Base-by-base conservation (phyloP, 2,888 invertebrate genomes). In the Cephus runcator region DNA sequence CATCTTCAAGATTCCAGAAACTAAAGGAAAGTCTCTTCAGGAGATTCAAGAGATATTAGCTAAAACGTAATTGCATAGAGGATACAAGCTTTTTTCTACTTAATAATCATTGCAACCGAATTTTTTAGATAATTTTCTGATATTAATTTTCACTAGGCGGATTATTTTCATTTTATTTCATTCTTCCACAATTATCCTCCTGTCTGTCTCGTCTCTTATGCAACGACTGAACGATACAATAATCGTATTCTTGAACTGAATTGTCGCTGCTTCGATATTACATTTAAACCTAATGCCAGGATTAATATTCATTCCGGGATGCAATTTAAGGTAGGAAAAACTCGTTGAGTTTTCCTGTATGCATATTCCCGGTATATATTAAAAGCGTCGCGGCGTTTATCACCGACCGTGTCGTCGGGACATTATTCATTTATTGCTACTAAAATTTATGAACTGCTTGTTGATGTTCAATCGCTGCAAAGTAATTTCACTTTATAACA, bases 11-110 rank as follows among this genome's bases (percentile, higher is more conserved):
- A 36, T 91, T n/a, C 89, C 89, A 0, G 91, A 90, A 77, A 91
- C 91, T 0, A 91, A 89, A 76, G 88, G 88, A 2, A 87, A 90
- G 76, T 82, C 88, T 0, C 81, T 90, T 31, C 87, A 87, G 36
- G 86, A 89, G 68, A 90, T 91, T 40, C 90, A 91, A 76, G 81
- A 85, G 9, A 82, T 86, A 76, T 71, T 90, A n/a, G 31, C 12
- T 71, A 30, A 71, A 56, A 2, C 56, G 23, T 56, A 2, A 56
- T 56, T 56, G 23, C 56, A 0, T 9, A 23, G 56, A 56, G 56
- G 6, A 56, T 23, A 9, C 9, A 56, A 56, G 56, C 35, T 36
- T 23, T 15, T 56, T 23, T 56, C 9, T 56, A 56, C 23, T 56
- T 56, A 6, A 56, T 56, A 15, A 56, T 23, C 23, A 56, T 56